A percentile compares a stretch with the other conserved stretches of the same genome.
phyloP scores from a whole-genome alignment of 2,888 invertebrate genomes.

The Caenorhabditis uteleia region DNA sequence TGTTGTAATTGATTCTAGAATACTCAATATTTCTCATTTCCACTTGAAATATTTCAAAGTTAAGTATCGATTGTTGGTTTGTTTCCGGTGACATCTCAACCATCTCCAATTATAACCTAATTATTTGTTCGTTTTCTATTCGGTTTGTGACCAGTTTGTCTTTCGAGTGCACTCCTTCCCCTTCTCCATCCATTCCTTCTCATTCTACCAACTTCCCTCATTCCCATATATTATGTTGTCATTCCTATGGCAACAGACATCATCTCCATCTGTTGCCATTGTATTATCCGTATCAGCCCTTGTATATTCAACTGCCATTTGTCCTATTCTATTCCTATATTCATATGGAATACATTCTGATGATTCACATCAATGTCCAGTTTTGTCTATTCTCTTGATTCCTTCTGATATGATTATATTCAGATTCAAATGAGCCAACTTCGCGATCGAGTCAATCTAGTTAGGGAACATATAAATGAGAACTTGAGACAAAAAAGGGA shows the following conservation, averaged over 20 bases:
- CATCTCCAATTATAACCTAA: not conserved
- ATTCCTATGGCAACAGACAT: constrained; percentile 2
- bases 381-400: too few relatives aligned
- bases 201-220: not conserved
- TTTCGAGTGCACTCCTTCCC: too few relatives aligned
- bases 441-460: constrained; percentile 23
- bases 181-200: too few relatives aligned
- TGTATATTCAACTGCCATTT: constrained; percentile 36
- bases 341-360: constrained; percentile 5
- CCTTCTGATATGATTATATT: constrained; percentile 3
- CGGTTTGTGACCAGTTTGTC: too few relatives aligned
- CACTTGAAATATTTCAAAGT: too few relatives aligned
- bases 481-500: constrained; percentile 25
- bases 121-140: too few relatives aligned
- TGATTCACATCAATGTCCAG: constrained; percentile 26
- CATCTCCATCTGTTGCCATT: constrained; percentile 32
- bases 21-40: too few relatives aligned
- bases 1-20: too few relatives aligned
- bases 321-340: constrained; percentile 31
- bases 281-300: constrained; percentile 33
- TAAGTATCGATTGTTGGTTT: too few relatives aligned
- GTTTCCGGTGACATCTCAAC: not conserved
- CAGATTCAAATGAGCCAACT: constrained; percentile 26
- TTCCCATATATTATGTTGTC: too few relatives aligned
- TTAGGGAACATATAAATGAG: constrained; percentile 26